Conservation (phyloP, 92 coral and sea anemone species). For the Paragorgia papillata region DNA sequence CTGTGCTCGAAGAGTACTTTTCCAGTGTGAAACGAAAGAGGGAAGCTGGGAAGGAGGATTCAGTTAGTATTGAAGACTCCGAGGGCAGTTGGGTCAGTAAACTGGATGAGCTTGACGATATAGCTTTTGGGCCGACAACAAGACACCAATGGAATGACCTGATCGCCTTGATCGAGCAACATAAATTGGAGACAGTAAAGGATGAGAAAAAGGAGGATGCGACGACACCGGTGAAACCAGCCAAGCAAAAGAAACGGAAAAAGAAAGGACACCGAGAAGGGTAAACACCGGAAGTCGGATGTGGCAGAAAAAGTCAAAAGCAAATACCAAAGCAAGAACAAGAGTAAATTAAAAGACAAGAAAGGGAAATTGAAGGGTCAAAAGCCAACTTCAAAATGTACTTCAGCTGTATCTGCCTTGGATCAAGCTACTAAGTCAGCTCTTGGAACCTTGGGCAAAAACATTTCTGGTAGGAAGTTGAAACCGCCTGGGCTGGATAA, state of each 20-base stretch:
- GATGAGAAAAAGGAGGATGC: constrained; percentile 28
- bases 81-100: constrained; percentile 24
- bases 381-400: constrained; percentile 48
- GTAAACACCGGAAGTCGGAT: constrained; percentile 62
- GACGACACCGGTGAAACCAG: constrained; percentile 21
- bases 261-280: constrained; percentile 63
- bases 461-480: not conserved
- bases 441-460: constrained; percentile 9
- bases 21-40: constrained; percentile 84
- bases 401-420: constrained; percentile 80
- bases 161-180: constrained; percentile 82
- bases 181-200: constrained; percentile 60
- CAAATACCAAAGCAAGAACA: constrained; percentile 63
- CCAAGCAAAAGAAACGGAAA: constrained; percentile 30
- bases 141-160: constrained; percentile 95
- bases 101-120: constrained; percentile 93
- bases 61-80: constrained; percentile 33
- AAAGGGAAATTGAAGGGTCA: constrained; percentile 33
- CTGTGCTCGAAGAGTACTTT: constrained; percentile 92
- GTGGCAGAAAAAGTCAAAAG: constrained; percentile 49
- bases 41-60: constrained; percentile 55
- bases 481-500: constrained; percentile 20
- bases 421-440: constrained; percentile 91
- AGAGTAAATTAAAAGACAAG: constrained; percentile 15
- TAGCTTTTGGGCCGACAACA: constrained; percentile 88